Conservation (phyloP, 2,113 vertebrate species). For the Lophochroa leadbeateri region DNA sequence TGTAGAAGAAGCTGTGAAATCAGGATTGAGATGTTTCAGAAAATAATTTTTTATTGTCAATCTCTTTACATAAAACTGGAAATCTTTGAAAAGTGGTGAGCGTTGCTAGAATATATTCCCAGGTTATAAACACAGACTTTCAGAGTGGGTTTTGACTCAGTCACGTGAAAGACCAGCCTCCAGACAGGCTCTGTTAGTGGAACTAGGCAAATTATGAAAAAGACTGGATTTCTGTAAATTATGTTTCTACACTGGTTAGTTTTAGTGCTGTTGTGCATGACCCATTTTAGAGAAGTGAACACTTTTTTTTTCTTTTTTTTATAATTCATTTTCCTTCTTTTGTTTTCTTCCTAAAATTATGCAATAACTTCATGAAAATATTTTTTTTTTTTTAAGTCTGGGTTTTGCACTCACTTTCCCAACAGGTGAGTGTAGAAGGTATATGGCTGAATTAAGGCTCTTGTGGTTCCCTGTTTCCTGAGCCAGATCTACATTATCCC, state of each 20-base stretch:
- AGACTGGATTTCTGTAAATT: background rate
- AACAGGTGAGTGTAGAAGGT: background rate
- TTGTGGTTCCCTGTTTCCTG: background rate
- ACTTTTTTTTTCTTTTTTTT: background rate
- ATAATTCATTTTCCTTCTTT: fast-evolving
- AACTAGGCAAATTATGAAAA: background rate
- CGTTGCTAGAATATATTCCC: background rate
- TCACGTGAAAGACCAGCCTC: background rate
- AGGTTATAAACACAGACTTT: background rate
- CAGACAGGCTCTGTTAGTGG: background rate
- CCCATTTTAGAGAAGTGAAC: background rate
- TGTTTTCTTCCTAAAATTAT: background rate
- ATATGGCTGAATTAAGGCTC: background rate
- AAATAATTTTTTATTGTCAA: background rate
- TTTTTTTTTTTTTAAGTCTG: background rate
- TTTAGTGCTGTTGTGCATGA: background rate
- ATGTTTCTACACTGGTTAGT: background rate
- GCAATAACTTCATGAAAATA: background rate
- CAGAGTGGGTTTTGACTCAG: background rate
- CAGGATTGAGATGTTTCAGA: constrained; percentile 7
- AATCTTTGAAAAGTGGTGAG: background rate
- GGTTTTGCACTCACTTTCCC: background rate
- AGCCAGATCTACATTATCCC: background rate
- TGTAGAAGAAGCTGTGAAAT: constrained; percentile 12
- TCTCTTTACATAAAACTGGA: background rate